Evolutionary conservation across 1,140 invertebrate genomes (phyloP).

Genomic region (Leptinotarsa undecemlineata): DNA sequence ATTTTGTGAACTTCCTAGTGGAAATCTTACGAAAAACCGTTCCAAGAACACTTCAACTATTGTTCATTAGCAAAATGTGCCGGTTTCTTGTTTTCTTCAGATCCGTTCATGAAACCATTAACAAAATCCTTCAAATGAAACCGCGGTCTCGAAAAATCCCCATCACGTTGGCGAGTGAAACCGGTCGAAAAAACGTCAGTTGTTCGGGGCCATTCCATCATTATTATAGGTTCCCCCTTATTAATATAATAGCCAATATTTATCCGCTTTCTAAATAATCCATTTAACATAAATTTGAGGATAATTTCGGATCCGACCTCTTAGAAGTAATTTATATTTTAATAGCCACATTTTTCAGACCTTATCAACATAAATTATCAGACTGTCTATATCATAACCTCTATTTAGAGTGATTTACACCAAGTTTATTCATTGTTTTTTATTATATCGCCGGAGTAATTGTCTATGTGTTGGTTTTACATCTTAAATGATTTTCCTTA

Average conservation of each 20-base stretch:
- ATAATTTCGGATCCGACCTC: slow-evolving; percentile 31
- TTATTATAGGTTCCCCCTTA: slow-evolving; percentile 35
- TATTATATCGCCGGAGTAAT: not conserved
- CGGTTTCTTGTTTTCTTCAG: no score
- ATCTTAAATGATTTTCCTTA: not conserved
- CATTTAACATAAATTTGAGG: slow-evolving; percentile 39
- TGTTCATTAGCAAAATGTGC: no score
- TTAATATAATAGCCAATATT: slow-evolving; percentile 39
- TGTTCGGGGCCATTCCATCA: not conserved
- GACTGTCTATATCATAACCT: not conserved
- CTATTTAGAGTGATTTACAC: slow-evolving; percentile 11
- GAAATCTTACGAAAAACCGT: no score
- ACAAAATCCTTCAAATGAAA: not conserved
- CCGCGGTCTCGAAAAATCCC: not conserved
- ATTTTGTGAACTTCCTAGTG: no score
- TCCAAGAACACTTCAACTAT: no score
- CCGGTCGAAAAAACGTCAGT: slow-evolving; percentile 5
- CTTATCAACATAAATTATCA: slow-evolving; percentile 27
- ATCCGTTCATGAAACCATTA: no score
- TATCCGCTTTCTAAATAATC: slow-evolving; percentile 41
- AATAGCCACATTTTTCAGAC: slow-evolving; percentile 31
- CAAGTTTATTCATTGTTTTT: slow-evolving; percentile 9
- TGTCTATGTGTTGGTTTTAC: slow-evolving; percentile 23
- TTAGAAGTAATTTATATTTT: slow-evolving; percentile 33
- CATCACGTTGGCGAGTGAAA: not conserved